Evolutionary conservation across 2,113 vertebrate species (phyloP).

Genomic region (Callorhinus ursinus): DNA sequence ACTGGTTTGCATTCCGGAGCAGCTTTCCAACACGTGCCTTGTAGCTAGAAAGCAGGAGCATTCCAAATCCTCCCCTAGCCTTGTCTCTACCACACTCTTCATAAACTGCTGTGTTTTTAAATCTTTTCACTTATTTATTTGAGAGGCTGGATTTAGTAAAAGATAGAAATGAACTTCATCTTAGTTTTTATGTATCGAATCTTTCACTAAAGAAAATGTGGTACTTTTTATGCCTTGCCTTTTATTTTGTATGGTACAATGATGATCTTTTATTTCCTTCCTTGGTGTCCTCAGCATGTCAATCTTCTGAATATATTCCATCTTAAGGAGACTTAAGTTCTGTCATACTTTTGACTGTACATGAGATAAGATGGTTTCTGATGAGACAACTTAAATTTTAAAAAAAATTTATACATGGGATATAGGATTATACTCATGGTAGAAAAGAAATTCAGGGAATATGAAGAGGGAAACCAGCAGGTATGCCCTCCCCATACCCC

Average conservation of each 20-base stretch:
- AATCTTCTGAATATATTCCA: background rate
- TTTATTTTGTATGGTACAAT: background rate
- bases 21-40: background rate
- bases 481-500: fast-evolving
- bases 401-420: background rate
- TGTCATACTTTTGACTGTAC: background rate
- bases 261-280: background rate
- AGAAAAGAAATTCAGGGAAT: background rate
- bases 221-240: background rate
- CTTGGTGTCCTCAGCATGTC: background rate
- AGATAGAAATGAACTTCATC: background rate
- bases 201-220: background rate
- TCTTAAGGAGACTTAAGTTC: background rate
- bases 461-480: background rate
- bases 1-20: background rate
- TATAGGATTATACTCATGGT: background rate
- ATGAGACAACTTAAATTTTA: background rate
- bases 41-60: fast-evolving
- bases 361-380: background rate
- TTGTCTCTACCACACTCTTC: too few relatives aligned
- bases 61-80: background rate
- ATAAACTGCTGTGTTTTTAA: background rate
- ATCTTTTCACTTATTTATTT: background rate
- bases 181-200: background rate
- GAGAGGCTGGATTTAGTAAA: background rate